Percentiles rank a stretch among this genome's conserved stretches.
Conservation (phyloP, 2,888 invertebrate genomes). For the Erebia aethiops region DNA sequence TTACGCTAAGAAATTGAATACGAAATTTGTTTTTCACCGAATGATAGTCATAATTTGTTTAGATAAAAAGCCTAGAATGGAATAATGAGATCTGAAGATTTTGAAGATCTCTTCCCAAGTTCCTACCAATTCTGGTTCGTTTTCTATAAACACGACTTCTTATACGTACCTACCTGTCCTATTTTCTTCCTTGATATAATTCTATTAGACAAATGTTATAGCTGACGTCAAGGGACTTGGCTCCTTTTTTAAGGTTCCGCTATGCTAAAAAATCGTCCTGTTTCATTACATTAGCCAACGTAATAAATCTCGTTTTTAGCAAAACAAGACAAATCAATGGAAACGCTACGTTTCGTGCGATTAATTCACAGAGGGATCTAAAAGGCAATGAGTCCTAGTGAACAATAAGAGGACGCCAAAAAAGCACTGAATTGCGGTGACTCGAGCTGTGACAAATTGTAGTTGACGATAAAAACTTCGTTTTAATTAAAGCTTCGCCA, state of each 20-base stretch:
- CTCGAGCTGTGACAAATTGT: constrained; percentile 28
- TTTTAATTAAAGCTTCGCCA: constrained; percentile 29
- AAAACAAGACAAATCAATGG: not conserved
- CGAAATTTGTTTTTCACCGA: not conserved
- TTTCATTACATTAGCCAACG: not conserved
- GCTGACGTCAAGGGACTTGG: too few species aligned
- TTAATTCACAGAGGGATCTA: constrained; percentile 18
- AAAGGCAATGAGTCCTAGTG: constrained; percentile 26
- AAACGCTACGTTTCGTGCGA: constrained; percentile 15
- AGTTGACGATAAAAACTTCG: constrained; percentile 25
- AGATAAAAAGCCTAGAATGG: not conserved
- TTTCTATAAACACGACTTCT: not conserved
- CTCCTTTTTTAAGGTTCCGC: too few species aligned
- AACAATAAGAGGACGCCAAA: constrained; percentile 29
- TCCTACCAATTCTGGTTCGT: not conserved
- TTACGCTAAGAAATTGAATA: not conserved
- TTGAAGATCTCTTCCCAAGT: not conserved
- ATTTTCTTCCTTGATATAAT: too few species aligned
- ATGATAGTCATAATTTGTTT: not conserved
- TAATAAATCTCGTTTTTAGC: not conserved
- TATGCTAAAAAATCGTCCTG: not conserved
- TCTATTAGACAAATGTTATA: too few species aligned
- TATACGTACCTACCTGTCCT: too few species aligned
- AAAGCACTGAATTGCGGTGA: constrained; percentile 30
- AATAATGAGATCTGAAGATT: not conserved